phyloP scores from a whole-genome alignment of 37 sponge, comb jelly and placozoan species.

The Cliona cf. orientalis region DNA sequence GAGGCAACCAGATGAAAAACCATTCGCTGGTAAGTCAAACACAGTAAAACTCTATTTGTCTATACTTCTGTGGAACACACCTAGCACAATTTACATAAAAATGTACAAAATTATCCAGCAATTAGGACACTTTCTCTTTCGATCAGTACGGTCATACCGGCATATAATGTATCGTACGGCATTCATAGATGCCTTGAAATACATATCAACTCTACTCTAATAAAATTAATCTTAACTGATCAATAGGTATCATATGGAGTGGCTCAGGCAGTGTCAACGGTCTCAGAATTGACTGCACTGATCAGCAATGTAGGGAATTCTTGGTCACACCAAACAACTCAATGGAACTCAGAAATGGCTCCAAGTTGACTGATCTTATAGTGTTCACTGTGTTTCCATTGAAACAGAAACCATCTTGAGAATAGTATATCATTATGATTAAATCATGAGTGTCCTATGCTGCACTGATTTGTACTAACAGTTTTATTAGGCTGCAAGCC shows the following conservation, averaged over 20 bases:
- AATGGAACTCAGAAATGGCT: slow-evolving; percentile 54
- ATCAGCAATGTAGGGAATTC: slow-evolving; percentile 58
- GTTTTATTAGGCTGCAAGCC: no score
- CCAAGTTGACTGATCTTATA: slow-evolving; percentile 29
- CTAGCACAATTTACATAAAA: no score
- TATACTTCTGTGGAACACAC: no score
- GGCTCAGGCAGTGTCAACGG: slow-evolving; percentile 79
- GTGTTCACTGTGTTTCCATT: slow-evolving; percentile 79
- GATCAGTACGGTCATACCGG: no score
- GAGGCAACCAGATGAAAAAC: slow-evolving; percentile 43
- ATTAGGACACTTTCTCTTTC: no score
- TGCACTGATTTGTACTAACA: no score
- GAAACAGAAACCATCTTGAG: neutral
- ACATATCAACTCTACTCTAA: neutral
- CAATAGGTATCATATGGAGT: slow-evolving; percentile 84
- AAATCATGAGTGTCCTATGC: neutral
- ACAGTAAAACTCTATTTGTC: no score
- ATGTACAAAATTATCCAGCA: no score
- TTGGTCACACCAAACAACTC: slow-evolving; percentile 65
- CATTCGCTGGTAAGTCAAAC: slow-evolving; percentile 69
- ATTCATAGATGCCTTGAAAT: no score
- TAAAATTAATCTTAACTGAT: neutral
- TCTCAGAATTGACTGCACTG: slow-evolving; percentile 4
- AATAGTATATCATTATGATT: neutral
- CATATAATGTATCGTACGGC: no score